Evolutionary conservation across 2,797 vertebrate genomes (phyloP).

Genomic region (Chrysolophus pictus): DNA sequence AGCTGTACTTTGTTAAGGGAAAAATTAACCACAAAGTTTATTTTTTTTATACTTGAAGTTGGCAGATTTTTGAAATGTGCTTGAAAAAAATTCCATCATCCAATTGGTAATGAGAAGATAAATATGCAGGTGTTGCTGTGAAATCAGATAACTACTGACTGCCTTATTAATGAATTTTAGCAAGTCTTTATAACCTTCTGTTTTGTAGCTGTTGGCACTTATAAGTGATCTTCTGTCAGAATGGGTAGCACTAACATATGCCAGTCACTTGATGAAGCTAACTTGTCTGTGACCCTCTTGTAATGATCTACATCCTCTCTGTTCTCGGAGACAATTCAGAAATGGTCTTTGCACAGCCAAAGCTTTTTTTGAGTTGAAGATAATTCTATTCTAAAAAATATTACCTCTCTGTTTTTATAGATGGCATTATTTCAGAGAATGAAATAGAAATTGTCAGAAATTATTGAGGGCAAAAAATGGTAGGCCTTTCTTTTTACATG

Average conservation of each 20-base stretch:
- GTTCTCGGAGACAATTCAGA: not conserved
- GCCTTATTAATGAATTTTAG: conserved; percentile 85
- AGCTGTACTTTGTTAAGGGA: conserved; percentile 89
- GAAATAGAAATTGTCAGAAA: conserved; percentile 7
- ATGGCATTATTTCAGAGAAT: not conserved
- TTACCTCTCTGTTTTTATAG: not conserved
- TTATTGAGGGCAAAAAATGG: not conserved
- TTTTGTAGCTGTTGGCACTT: conserved; percentile 79
- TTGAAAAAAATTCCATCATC: conserved; percentile 84
- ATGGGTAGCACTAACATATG: conserved; percentile 72
- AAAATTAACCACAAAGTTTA: conserved; percentile 88
- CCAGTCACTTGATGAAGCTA: conserved; percentile 71
- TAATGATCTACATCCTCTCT: conserved; percentile 24
- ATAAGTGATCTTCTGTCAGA: conserved; percentile 79
- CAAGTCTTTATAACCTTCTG: conserved; percentile 76
- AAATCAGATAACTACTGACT: conserved; percentile 84
- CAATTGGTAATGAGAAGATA: conserved; percentile 85
- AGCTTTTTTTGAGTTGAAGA: not conserved
- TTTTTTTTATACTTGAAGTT: conserved; percentile 84
- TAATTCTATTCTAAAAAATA: not conserved
- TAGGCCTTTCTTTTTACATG: not conserved
- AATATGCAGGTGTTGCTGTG: conserved; percentile 87
- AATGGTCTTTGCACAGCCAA: not conserved
- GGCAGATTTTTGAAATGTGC: conserved; percentile 86
- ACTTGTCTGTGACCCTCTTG: conserved; percentile 64